Conservation (phyloP, 2,888 invertebrate species). For the Oligia fasciuncula region DNA sequence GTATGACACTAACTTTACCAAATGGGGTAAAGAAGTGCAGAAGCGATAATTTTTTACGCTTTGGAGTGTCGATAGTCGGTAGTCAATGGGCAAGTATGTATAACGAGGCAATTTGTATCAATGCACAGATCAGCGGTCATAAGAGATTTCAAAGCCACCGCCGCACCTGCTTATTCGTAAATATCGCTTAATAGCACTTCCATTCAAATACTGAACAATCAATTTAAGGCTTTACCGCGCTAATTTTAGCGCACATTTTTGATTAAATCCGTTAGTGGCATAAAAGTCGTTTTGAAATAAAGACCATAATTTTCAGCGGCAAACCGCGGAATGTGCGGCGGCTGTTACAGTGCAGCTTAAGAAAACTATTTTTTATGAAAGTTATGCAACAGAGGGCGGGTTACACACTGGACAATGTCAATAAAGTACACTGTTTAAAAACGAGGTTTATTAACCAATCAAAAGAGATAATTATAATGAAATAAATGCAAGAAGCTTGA, state of each 20-base stretch:
- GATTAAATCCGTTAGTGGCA: constrained; percentile 13
- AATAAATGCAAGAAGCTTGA: background rate
- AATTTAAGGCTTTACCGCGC: constrained; percentile 50
- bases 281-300: constrained; percentile 65
- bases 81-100: constrained; percentile 67
- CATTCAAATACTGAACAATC: constrained; percentile 46
- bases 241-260: constrained; percentile 59
- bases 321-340: constrained; percentile 83
- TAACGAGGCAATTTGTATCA: constrained; percentile 86
- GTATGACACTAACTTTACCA: constrained; percentile 20
- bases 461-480: background rate
- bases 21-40: constrained; percentile 42
- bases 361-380: constrained; percentile 69
- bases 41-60: constrained; percentile 46
- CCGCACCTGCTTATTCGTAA: constrained; percentile 85
- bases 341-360: constrained; percentile 66
- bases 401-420: constrained; percentile 36
- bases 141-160: constrained; percentile 82
- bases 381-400: constrained; percentile 60
- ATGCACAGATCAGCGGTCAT: constrained; percentile 80
- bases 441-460: background rate
- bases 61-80: constrained; percentile 55
- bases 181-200: constrained; percentile 80
- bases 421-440: constrained; percentile 41
- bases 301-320: constrained; percentile 78